phyloP scores from a whole-genome alignment of 2,113 vertebrate species.

The Ptilorrhoa leucosticta region DNA sequence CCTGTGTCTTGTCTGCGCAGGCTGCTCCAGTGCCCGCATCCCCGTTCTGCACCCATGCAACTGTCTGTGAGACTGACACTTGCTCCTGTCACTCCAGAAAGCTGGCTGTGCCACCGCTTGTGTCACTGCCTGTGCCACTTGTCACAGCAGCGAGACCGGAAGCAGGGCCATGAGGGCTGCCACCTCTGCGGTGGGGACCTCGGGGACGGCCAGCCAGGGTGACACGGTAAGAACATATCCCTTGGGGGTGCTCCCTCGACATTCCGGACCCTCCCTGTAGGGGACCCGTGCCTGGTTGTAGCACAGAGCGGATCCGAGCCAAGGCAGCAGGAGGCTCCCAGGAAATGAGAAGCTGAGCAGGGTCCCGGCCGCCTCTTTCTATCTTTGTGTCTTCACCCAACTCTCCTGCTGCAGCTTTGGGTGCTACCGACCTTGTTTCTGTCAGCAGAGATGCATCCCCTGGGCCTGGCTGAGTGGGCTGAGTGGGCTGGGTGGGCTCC shows the following conservation, averaged over 20 bases:
- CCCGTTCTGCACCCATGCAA: fast-evolving
- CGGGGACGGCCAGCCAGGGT: not conserved
- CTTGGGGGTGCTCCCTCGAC: not conserved
- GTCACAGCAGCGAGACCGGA: fast-evolving
- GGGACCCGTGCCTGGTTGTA: not conserved
- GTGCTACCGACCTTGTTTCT: not conserved
- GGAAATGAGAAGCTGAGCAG: not conserved
- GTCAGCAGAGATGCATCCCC: not conserved
- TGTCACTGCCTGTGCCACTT: not conserved
- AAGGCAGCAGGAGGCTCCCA: not conserved
- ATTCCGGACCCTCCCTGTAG: not conserved
- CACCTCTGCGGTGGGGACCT: not conserved
- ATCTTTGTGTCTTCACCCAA: not conserved
- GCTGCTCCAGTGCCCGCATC: not conserved
- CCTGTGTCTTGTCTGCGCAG: not conserved
- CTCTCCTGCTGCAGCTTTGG: not conserved
- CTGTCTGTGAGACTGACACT: not conserved
- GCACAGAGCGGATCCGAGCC: not conserved
- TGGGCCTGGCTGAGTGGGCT: not conserved
- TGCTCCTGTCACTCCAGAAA: not conserved
- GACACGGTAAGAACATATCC: not conserved
- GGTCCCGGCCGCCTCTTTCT: not conserved
- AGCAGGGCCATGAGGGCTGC: not conserved
- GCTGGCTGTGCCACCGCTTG: not conserved
- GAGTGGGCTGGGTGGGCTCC: not conserved